Base-by-base conservation (phyloP, 1,140 invertebrate genomes). In the Orussus abietinus region DNA sequence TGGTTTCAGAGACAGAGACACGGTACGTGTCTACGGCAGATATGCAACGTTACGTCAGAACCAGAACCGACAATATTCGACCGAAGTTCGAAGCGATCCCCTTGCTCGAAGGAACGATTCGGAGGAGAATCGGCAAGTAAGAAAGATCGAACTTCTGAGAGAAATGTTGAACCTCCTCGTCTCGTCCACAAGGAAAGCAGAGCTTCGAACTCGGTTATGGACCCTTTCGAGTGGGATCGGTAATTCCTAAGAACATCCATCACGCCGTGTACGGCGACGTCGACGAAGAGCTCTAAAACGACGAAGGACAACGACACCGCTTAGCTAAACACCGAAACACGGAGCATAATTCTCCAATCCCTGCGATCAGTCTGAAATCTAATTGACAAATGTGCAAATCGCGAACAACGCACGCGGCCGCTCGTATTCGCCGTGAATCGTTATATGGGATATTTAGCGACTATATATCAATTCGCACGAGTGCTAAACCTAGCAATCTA, bases 351-450 rank as follows among this genome's bases (percentile, higher is more conserved):
- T 64, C 53, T 66, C 68, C 62, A 69, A 73, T 69, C 66, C 67
- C 66, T 70, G 63, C 66, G 64, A 49, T 73, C 70, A 73, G 70
- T 73, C 70, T 73, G 70, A 72, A n/a, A 73, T 69, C 70, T 73
- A 73, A 73, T 73, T 73, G 70, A 73, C 70, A n/a, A 71, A 69
- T 66, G 66, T 70, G 66, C 62, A 61, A 62, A 63, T 66, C 56
- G 47, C 53, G 44, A 38, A 51, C 41, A 47, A 47, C 38, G 30
- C 37, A 51, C 49, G n/a, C 48, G 38, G 47, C 38, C 25, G 25
- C 39, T 25, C 41, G 38, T 45, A 42, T 38, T 38, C 11, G 42
- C 42, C 33, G 10, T 35, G 32, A 26, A 28, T 38, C 42, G 21
- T 19, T 22, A 18, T n/a, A 20, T 18, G 32, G 30, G 42, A 42